Conservation (phyloP, 2,797 vertebrate genomes). For the Chiroxiphia lanceolata region DNA sequence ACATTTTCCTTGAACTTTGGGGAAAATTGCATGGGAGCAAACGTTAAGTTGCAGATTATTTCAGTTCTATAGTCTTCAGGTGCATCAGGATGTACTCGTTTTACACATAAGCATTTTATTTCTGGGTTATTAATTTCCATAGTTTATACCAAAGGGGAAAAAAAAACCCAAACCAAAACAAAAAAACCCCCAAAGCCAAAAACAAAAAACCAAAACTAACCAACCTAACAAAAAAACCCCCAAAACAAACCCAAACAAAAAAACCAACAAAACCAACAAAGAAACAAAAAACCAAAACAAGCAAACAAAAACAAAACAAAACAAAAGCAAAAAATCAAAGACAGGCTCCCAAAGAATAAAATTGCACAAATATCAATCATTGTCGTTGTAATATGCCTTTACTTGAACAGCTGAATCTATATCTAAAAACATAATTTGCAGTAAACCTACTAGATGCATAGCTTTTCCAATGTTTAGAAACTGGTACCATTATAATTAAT, state of each 20-base stretch:
- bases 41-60: background rate
- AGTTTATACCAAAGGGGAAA: background rate
- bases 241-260: too few relatives aligned
- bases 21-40: slow-evolving; percentile 4
- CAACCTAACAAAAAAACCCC: too few relatives aligned
- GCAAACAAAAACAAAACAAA: background rate
- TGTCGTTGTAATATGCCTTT: background rate
- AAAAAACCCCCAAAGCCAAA: too few relatives aligned
- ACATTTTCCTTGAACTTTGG: background rate
- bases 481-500: background rate
- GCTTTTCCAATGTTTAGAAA: background rate
- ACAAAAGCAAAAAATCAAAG: background rate
- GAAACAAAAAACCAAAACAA: too few relatives aligned
- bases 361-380: background rate
- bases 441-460: background rate
- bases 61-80: background rate
- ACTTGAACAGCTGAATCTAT: background rate
- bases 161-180: too few relatives aligned
- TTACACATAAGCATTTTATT: background rate
- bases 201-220: too few relatives aligned
- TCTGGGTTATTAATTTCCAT: background rate
- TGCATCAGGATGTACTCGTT: background rate
- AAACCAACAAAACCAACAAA: too few relatives aligned
- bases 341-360: background rate
- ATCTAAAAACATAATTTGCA: background rate